phyloP scores from a whole-genome alignment of 2,888 invertebrate genomes.

The Xestoiulus laeticollis region DNA sequence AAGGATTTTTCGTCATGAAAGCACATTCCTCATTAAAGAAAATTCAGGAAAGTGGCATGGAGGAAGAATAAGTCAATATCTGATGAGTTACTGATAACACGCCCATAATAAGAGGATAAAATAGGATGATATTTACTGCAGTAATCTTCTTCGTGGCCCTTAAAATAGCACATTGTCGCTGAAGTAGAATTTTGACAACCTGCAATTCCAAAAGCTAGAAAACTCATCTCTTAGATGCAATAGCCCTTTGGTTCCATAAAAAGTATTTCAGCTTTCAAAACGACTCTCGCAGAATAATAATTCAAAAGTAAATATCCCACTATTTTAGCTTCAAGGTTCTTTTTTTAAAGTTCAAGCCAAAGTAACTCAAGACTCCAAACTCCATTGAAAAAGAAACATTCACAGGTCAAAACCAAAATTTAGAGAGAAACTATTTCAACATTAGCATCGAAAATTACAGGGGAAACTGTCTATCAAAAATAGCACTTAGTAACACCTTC shows the following conservation, averaged over 20 bases:
- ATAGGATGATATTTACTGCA: background rate
- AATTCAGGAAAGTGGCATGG: background rate
- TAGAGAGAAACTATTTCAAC: no score
- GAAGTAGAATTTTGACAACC: background rate
- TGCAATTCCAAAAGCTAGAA: background rate
- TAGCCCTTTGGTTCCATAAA: background rate
- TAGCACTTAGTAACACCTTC: no score
- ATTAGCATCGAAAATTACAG: no score
- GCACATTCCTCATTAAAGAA: background rate
- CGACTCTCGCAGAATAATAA: background rate
- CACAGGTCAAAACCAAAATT: no score
- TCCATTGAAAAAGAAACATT: no score
- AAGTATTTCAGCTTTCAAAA: background rate
- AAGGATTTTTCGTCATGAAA: background rate
- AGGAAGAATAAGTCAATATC: background rate
- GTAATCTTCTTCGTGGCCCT: background rate
- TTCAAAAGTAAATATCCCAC: background rate
- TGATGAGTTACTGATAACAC: background rate
- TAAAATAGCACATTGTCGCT: background rate
- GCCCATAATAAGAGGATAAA: background rate
- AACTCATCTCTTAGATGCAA: background rate
- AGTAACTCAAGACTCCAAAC: no score
- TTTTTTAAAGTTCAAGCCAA: no score
- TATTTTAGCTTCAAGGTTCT: background rate
- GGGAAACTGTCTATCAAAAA: no score